Conservation (phyloP, 1,140 invertebrate species). For the Chelonus insularis region DNA sequence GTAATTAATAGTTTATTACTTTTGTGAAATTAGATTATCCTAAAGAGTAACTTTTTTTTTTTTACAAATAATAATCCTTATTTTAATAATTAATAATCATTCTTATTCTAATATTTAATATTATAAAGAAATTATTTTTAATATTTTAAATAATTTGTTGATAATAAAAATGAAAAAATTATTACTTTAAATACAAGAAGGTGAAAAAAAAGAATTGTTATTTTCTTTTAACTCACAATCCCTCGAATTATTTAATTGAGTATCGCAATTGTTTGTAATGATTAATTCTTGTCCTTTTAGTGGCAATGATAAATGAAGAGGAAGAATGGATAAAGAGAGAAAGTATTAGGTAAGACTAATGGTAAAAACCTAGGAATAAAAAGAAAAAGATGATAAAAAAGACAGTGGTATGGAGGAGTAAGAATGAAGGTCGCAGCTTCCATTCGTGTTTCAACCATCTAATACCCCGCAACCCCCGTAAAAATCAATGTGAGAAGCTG, state of each 20-base stretch:
- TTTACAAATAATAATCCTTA: no score
- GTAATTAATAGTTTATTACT: no score
- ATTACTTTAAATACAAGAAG: no score
- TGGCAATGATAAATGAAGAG: conserved; percentile 10
- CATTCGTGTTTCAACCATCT: conserved; percentile 32
- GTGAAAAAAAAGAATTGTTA: no score
- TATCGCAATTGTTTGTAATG: conserved; percentile 4
- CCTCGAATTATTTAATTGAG: neutral
- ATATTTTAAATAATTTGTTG: no score
- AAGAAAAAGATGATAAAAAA: conserved; percentile 3
- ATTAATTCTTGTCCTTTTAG: conserved; percentile 1
- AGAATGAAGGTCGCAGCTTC: conserved; percentile 31
- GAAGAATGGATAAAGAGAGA: conserved; percentile 14
- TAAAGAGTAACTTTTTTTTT: neutral
- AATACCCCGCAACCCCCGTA: conserved; percentile 36
- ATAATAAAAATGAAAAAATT: no score
- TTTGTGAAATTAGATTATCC: no score
- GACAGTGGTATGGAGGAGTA: conserved; percentile 17
- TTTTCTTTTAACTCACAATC: neutral
- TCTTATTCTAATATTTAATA: no score
- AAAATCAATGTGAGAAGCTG: conserved; percentile 43
- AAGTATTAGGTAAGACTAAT: neutral
- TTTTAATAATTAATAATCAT: no score
- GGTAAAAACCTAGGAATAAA: conserved; percentile 1
- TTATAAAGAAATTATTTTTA: no score